Percentiles rank a stretch among this genome's conserved stretches.
These are phyloP conservation scores for Hydraecia micacea DNA, from an alignment of 2,888 invertebrate genomes.

Conservation along the genomic window DNA sequence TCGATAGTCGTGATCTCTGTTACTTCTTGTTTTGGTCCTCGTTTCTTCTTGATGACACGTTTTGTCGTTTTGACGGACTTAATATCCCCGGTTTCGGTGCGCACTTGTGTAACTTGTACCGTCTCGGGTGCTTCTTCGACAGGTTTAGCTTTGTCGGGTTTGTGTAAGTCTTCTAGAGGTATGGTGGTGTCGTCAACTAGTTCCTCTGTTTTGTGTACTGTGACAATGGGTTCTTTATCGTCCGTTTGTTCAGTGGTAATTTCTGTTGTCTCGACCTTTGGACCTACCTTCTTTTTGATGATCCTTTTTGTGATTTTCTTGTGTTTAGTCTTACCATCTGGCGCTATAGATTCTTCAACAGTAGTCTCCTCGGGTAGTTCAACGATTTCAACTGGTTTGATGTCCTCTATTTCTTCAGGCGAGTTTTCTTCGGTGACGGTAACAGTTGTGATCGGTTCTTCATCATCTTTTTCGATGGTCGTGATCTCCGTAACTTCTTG, in stretches of 20 bases:
- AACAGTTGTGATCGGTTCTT: not conserved
- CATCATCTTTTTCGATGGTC: not conserved
- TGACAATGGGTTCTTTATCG: no score
- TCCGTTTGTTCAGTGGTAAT: no score
- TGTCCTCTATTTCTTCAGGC: not conserved
- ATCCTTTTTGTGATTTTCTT: not conserved
- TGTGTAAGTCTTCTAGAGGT: not conserved
- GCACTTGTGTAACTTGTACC: not conserved
- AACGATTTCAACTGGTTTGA: conserved; percentile 5
- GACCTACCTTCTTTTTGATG: not conserved
- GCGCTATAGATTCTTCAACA: not conserved
- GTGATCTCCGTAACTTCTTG: no score
- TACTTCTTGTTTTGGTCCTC: conserved; percentile 53
- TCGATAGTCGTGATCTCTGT: conserved; percentile 62
- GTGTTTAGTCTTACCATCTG: not conserved
- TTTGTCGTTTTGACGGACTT: conserved; percentile 15
- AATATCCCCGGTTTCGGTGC: not conserved
- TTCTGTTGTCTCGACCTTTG: no score
- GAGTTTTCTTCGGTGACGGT: not conserved
- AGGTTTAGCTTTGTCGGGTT: rapidly evolving
- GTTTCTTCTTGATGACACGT: conserved; percentile 33
- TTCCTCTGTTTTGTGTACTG: no score
- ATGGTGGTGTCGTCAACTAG: not conserved
- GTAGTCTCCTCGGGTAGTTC: conserved; percentile 1
- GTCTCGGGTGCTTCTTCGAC: conserved; percentile 21